Percentiles rank a stretch among this genome's conserved stretches.
Conservation (phyloP, 2,113 vertebrate genomes). For the Colossoma macropomum region DNA sequence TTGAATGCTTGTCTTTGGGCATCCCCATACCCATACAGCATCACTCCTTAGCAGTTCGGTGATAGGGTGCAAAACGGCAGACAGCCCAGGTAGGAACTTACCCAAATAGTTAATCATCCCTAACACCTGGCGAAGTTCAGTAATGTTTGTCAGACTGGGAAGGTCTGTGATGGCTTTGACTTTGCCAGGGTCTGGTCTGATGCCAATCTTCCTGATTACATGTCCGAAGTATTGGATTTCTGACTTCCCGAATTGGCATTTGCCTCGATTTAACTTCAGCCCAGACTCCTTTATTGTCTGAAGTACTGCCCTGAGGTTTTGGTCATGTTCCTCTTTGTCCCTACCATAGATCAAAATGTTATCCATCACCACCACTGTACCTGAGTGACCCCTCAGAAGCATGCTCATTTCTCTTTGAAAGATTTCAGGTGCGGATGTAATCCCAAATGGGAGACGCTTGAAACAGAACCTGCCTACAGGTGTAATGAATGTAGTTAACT, state of each 20-base stretch:
- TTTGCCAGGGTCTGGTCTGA: slow-evolving; percentile 28
- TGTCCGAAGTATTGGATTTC: slow-evolving; percentile 50
- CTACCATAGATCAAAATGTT: too few relatives aligned
- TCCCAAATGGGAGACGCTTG: too few relatives aligned
- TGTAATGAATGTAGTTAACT: too few relatives aligned
- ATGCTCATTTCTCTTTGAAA: too few relatives aligned
- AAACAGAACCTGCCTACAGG: too few relatives aligned
- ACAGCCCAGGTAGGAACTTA: slow-evolving; percentile 24
- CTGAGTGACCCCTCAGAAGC: too few relatives aligned
- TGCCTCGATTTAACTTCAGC: background rate
- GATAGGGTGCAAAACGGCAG: slow-evolving; percentile 15
- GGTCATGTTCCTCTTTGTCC: too few relatives aligned
- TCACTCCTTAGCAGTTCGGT: slow-evolving; percentile 35
- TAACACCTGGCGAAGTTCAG: too few relatives aligned
- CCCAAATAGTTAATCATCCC: slow-evolving; percentile 45
- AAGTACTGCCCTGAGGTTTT: too few relatives aligned
- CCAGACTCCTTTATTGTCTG: too few relatives aligned
- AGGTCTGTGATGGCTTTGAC: slow-evolving; percentile 28
- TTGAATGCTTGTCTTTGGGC: slow-evolving; percentile 17
- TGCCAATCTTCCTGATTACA: slow-evolving; percentile 37
- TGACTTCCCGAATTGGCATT: slow-evolving; percentile 36
- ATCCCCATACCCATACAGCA: background rate
- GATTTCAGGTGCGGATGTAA: too few relatives aligned
- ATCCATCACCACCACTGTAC: too few relatives aligned
- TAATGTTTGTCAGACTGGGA: slow-evolving; percentile 12